phyloP scores from a whole-genome alignment of 1,140 invertebrate species.

The Acromyrmex charruanus region DNA sequence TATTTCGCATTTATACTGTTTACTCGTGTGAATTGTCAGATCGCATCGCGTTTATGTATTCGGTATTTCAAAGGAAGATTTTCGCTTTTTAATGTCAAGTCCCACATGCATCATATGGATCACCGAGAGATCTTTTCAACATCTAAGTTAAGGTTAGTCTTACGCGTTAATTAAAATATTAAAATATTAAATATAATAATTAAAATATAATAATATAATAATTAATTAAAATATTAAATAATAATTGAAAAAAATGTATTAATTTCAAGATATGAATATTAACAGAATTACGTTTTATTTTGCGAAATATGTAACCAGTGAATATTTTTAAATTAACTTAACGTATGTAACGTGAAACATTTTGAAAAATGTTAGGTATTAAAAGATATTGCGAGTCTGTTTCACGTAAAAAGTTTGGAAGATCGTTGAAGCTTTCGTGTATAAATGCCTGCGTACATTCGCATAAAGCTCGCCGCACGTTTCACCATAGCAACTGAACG shows the following conservation, averaged over 20 bases:
- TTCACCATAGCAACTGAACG: constrained; percentile 3
- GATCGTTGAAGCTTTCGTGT: background rate
- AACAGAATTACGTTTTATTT: background rate
- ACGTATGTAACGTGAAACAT: background rate
- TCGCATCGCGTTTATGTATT: background rate
- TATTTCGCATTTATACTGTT: background rate
- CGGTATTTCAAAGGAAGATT: background rate
- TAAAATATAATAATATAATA: too few species aligned
- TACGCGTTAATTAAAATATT: background rate
- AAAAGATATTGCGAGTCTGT: background rate
- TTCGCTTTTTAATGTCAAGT: background rate
- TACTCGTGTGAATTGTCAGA: background rate
- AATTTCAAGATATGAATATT: background rate
- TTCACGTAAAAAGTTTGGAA: background rate
- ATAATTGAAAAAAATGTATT: background rate
- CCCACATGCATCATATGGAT: background rate
- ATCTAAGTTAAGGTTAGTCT: background rate
- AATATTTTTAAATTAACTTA: background rate
- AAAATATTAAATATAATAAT: background rate
- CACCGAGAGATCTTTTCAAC: background rate
- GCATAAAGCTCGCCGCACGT: background rate
- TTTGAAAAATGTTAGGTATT: too few species aligned
- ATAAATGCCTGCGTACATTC: background rate
- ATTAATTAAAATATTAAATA: background rate
- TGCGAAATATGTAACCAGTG: background rate